Evolutionary conservation across 2,888 invertebrate species (phyloP).

Genomic region (Oithona nana): DNA sequence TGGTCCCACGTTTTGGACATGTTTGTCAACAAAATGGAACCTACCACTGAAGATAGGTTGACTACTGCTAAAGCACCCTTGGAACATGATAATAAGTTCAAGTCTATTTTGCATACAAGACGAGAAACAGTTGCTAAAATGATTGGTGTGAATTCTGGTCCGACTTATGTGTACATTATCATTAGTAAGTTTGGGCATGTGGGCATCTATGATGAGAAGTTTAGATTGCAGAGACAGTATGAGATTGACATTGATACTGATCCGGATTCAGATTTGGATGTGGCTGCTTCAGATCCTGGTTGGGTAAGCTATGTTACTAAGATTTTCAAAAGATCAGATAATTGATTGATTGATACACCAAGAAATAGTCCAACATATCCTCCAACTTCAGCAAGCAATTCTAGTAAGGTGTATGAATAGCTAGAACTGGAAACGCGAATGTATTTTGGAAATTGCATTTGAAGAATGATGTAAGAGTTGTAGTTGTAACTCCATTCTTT

Average conservation of each 20-base stretch:
- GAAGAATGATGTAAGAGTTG: too few relatives aligned
- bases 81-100: background rate
- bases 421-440: too few relatives aligned
- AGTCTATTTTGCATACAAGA: background rate
- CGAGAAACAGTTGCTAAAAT: slow-evolving; percentile 13
- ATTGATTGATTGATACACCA: too few relatives aligned
- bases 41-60: background rate
- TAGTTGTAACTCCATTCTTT: too few relatives aligned
- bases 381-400: too few relatives aligned
- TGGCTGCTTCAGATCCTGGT: slow-evolving; percentile 16
- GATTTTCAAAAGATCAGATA: too few relatives aligned
- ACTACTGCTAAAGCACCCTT: background rate
- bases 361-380: too few relatives aligned
- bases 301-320: slow-evolving; percentile 1
- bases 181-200: slow-evolving; percentile 12
- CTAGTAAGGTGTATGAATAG: too few relatives aligned
- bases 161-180: slow-evolving; percentile 13
- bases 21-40: background rate
- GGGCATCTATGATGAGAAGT: slow-evolving; percentile 15
- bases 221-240: slow-evolving; percentile 11
- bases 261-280: slow-evolving; percentile 13
- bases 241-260: slow-evolving; percentile 17
- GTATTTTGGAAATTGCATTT: too few relatives aligned
- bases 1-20: background rate
- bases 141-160: slow-evolving; percentile 2